A percentile compares a stretch with the other conserved stretches of the same genome.
Evolutionary conservation across 37 sponge, comb jelly and placozoan species (phyloP).

Genomic region (Halisarca cf. caerulea): DNA sequence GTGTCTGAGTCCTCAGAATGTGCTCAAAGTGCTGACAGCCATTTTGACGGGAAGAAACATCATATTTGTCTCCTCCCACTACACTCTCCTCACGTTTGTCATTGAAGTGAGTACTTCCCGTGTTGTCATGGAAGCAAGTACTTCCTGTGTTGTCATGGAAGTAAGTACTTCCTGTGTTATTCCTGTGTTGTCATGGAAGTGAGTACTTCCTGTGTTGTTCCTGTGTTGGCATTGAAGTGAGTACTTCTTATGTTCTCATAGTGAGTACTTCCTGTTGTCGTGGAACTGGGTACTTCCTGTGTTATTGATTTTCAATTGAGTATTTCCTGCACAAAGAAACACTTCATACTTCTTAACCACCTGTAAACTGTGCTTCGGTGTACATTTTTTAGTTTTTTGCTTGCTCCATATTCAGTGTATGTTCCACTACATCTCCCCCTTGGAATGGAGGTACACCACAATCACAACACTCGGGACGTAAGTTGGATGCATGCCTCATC

Average conservation of each 20-base stretch:
- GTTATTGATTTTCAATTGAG: not conserved
- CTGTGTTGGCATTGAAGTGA: conserved; percentile 47
- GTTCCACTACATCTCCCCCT: conserved; percentile 58
- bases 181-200: not conserved
- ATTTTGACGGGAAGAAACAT: conserved; percentile 53
- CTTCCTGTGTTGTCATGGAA: not conserved
- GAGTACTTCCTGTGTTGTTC: not conserved
- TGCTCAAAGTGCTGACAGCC: conserved; percentile 62
- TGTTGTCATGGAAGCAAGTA: not conserved
- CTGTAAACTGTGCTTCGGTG: not conserved
- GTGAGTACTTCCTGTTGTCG: not conserved
- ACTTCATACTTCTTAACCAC: too few relatives aligned
- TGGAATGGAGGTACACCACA: conserved; percentile 55
- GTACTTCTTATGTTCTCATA: too few relatives aligned
- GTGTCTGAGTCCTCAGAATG: conserved; percentile 54
- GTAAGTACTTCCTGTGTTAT: not conserved
- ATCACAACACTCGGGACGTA: conserved; percentile 10
- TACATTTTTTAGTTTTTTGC: not conserved
- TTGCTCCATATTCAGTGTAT: conserved; percentile 46
- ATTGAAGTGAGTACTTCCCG: conserved; percentile 45
- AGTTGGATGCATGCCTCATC: too few relatives aligned
- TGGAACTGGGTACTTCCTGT: not conserved
- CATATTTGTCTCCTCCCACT: conserved; percentile 58
- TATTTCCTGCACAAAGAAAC: not conserved
- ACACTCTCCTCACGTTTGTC: conserved; percentile 58